phyloP scores from a whole-genome alignment of 2,888 invertebrate species.

The Atherix ibis region DNA sequence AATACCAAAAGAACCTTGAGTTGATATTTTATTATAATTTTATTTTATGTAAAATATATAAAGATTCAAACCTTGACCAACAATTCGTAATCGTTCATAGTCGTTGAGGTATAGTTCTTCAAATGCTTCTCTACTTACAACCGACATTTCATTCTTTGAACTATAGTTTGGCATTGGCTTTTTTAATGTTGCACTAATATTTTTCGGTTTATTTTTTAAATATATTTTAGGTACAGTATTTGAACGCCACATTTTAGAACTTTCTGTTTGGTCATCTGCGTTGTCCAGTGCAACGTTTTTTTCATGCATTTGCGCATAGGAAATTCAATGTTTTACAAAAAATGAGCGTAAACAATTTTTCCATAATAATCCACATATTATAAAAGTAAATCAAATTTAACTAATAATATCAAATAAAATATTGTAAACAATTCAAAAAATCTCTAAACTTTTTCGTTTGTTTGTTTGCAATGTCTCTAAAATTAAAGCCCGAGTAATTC shows the following conservation, averaged over 20 bases:
- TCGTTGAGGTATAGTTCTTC: constrained; percentile 20
- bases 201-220: neutral
- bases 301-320: too few relatives aligned
- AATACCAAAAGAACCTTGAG: constrained; percentile 48
- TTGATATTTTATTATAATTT: constrained; percentile 1
- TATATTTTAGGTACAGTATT: constrained; percentile 6
- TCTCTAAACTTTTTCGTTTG: too few relatives aligned
- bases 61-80: constrained; percentile 22
- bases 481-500: too few relatives aligned
- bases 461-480: too few relatives aligned
- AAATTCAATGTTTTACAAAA: too few relatives aligned
- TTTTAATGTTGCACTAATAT: neutral
- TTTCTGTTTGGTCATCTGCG: too few relatives aligned
- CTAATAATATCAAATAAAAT: too few relatives aligned
- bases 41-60: neutral
- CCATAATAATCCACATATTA: too few relatives aligned
- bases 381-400: too few relatives aligned
- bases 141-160: neutral
- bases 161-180: neutral
- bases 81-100: constrained; percentile 28
- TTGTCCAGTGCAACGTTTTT: too few relatives aligned
- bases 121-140: neutral
- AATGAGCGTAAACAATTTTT: too few relatives aligned
- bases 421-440: too few relatives aligned
- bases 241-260: constrained; percentile 4